These are phyloP conservation scores for Amphiduros pacificus DNA, from an alignment of 2,888 invertebrate genomes.

Conservation along the genomic window DNA sequence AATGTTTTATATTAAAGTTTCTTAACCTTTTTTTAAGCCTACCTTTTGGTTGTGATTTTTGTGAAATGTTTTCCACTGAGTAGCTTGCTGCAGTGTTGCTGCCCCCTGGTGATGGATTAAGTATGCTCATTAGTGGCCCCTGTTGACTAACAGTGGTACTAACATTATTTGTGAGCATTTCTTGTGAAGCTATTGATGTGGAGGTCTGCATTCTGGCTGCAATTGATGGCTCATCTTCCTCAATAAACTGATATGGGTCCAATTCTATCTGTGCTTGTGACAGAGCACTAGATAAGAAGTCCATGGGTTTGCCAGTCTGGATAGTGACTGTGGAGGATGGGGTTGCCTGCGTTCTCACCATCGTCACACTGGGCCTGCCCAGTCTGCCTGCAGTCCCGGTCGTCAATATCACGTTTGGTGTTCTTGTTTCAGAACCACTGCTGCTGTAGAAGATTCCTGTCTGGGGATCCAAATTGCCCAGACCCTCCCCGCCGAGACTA, in stretches of 20 bases:
- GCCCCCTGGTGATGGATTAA: too few species aligned
- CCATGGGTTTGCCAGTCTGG: conserved; percentile 6
- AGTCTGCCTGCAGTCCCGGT: background rate
- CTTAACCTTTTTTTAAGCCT: too few species aligned
- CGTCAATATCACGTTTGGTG: background rate
- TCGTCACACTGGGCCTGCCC: background rate
- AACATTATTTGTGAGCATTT: too few species aligned
- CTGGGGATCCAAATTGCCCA: conserved; percentile 50
- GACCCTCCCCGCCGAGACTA: conserved; percentile 13
- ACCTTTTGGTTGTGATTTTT: too few species aligned
- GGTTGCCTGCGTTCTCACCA: background rate
- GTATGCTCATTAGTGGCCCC: too few species aligned
- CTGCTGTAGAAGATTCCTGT: conserved; percentile 42
- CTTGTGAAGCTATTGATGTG: too few species aligned
- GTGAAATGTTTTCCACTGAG: too few species aligned
- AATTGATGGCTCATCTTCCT: conserved; percentile 37
- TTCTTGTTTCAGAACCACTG: background rate
- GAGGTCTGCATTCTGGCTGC: too few species aligned
- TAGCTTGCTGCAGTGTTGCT: too few species aligned
- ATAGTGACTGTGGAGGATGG: conserved; percentile 1
- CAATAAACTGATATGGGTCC: conserved; percentile 49
- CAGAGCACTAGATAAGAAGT: conserved; percentile 38
- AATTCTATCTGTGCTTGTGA: conserved; percentile 54
- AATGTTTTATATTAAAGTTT: too few species aligned
- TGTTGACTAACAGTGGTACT: too few species aligned